Evolutionary conservation across 2,797 vertebrate genomes (phyloP).

Genomic region (Emydoidea blandingii): DNA sequence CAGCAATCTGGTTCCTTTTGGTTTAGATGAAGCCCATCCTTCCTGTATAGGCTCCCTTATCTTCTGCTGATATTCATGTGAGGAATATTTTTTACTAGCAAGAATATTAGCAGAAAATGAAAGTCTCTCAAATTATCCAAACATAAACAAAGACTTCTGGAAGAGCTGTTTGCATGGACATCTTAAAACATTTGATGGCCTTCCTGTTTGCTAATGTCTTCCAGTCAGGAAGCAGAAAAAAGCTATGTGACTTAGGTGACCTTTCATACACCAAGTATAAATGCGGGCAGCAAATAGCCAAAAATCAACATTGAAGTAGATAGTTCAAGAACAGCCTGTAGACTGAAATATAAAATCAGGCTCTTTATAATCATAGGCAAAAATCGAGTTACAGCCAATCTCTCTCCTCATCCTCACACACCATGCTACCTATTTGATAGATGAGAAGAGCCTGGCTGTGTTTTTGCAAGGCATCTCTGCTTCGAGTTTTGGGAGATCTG

Average conservation of each 20-base stretch:
- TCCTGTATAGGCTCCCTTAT: too few relatives aligned
- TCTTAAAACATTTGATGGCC: neutral
- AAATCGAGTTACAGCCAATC: neutral
- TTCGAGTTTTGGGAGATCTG: neutral
- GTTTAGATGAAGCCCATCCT: too few relatives aligned
- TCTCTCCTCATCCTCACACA: neutral
- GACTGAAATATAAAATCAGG: accelerated
- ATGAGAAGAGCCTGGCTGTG: neutral
- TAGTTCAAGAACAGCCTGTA: neutral
- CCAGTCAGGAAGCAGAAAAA: neutral
- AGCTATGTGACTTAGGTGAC: neutral
- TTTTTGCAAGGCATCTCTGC: neutral
- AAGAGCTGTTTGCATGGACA: accelerated
- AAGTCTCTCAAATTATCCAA: neutral
- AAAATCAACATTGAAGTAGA: neutral
- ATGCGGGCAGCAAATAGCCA: too few relatives aligned
- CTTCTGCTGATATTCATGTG: neutral
- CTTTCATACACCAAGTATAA: neutral
- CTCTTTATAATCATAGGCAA: neutral
- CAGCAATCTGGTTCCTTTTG: too few relatives aligned
- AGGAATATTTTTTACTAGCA: neutral
- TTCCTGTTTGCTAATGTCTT: neutral
- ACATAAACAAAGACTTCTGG: neutral
- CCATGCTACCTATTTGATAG: neutral
- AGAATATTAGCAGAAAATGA: neutral